Base-by-base conservation (phyloP, 2,797 vertebrate species). In the Todus mexicanus region DNA sequence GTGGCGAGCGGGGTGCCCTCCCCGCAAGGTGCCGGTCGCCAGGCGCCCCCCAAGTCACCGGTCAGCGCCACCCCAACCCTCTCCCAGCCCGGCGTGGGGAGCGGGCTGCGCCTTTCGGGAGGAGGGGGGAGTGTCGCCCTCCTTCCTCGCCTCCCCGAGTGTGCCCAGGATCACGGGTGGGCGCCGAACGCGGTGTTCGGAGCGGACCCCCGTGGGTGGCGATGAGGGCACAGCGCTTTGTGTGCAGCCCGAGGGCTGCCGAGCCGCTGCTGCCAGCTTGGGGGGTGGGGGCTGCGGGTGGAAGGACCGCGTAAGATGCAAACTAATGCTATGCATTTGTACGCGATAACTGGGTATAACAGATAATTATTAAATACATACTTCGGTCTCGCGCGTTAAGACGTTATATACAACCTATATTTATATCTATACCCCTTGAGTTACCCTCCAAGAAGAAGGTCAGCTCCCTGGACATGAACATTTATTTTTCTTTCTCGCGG, bases 361-460 rank as follows among this genome's bases (percentile, higher is more conserved):
- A 40, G 73, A 73, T 91, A 94, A 95, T 94, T 94, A 94, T 90
- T 94, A 90, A 94, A 91, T 86, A 45, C 79, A 40, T 69, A 78
- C 45, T 90, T 90, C 18, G 76, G 66, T 18, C 50, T 74, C 4
- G 40, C 11, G 40, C 5, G 9, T n/a, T 63, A 84, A 81, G 21
- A 15, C 69, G 1, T 95, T 92, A 84, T 90, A 89, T 90, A 74
- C 81, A 82, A 35, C 93, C 82, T 72, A 65, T 93, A 93, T 95
- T 96, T 96, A 92, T 94, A 87, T 93, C 82, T 87, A 70, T 84
- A 79, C 90, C 89, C 69, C 90, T 33, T 48, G 96, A 95, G 97
- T 97, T 97, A 96, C 96, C 96, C 97, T 98, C 97, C 93, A 95
- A 97, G 97, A 94, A 97, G 98, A 98, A 99, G 98, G 98, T 98